Evolutionary conservation across 1,140 invertebrate species (phyloP), one percentile per base, ranked within the genome.

Genomic region (Apis cerana): DNA sequence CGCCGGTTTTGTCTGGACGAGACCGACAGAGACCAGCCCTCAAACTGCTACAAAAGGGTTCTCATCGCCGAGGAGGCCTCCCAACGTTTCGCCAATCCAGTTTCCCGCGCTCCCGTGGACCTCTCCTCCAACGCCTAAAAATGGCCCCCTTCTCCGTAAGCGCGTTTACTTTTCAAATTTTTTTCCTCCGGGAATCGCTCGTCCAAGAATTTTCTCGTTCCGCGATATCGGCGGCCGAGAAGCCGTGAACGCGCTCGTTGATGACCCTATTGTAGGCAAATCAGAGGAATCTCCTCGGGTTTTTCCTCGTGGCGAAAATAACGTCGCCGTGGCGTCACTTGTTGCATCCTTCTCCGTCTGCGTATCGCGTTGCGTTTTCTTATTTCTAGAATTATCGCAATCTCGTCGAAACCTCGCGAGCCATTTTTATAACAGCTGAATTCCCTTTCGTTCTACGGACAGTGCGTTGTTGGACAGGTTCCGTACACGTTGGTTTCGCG

Each of bases 41-140:
- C 67, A 86, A 91, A 89, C 87, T 91, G 90, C 91, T 91, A 92
- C 90, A 91, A 82, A 78, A 91, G 89, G 89, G 90, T 91, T 92
- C 91, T 92, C 91, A 92, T 92, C 89, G 83, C 70, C 82, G 69
- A 69, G 75, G 27, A 62, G 70, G 27, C 62, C 56, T 43, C 33
- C 33, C 33, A 43, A 43, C 33, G 23, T 69, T 71, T 65, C 74
- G 67, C 71, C 50, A 59, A 68, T 81, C 62, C 71, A 68, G 72
- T 67, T 81, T 76, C 72, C 72, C 79, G 79, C 79, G 70, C 33
- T 59, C 62, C 19, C 17, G 23, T 62, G n/a, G 9, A 21, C 52
- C 64, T 19, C 33, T 43, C 33, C 33, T 43, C 33, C 5, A 33
- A 33, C 33, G 4, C 33, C 33, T 43, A 43, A 43, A 43, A 43